These are phyloP conservation scores for Sigmodon hispidus DNA, from an alignment of 2,113 vertebrate species.

Conservation along the genomic window DNA sequence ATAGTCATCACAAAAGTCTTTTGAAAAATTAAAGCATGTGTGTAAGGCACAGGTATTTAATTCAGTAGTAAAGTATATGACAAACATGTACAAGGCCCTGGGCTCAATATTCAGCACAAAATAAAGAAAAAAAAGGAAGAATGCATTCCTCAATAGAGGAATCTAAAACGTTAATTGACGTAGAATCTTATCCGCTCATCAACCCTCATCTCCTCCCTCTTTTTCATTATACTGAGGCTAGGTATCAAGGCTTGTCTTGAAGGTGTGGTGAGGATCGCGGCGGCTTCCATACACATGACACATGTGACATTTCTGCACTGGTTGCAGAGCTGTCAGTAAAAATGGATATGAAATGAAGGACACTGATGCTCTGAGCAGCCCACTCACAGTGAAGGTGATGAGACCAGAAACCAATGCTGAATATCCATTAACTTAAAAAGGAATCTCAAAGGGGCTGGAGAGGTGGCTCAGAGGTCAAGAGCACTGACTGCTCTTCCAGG, in stretches of 20 bases:
- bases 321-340: background rate
- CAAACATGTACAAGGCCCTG: background rate
- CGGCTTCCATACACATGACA: too few relatives aligned
- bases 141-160: background rate
- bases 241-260: background rate
- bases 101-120: background rate
- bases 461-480: too few relatives aligned
- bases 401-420: background rate
- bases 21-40: background rate
- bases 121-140: background rate
- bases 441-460: background rate
- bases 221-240: background rate
- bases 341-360: background rate
- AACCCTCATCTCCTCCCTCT: too few relatives aligned
- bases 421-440: background rate
- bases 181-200: background rate
- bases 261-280: too few relatives aligned
- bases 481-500: too few relatives aligned
- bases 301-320: background rate
- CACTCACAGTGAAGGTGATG: background rate
- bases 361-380: background rate
- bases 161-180: background rate
- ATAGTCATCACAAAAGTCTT: conserved; percentile 12
- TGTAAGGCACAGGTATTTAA: background rate
- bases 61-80: background rate